Evolutionary conservation across 2,113 vertebrate species (phyloP).

Genomic region (Sylvietta virens): DNA sequence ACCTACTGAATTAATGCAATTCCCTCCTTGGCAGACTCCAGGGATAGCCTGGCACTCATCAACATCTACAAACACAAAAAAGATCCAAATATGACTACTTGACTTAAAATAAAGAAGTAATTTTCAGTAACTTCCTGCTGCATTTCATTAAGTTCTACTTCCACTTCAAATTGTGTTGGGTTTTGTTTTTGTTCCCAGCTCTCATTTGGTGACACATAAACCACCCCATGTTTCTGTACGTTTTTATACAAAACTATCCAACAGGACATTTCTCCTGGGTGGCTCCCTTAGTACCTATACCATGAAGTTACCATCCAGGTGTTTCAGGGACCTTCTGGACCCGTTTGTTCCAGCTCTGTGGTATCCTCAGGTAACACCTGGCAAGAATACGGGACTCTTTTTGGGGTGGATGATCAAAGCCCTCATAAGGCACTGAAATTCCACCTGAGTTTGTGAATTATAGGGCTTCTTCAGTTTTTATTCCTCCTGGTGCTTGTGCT

Average conservation of each 20-base stretch:
- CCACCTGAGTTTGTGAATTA: not conserved
- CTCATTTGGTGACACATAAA: not conserved
- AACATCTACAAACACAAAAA: conserved; percentile 66
- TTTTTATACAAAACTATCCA: not conserved
- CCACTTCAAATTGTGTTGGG: no score
- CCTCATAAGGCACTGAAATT: not conserved
- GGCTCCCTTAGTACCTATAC: not conserved
- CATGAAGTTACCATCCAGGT: not conserved
- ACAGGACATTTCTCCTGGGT: not conserved
- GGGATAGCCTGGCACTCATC: conserved; percentile 80
- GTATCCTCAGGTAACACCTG: not conserved
- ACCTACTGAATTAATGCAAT: conserved; percentile 77
- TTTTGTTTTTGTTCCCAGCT: not conserved
- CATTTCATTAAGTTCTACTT: not conserved
- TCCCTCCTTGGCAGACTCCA: conserved; percentile 77
- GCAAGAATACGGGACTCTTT: not conserved
- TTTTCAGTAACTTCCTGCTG: not conserved
- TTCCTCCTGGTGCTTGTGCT: not conserved
- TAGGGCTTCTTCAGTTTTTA: not conserved
- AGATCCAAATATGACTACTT: not conserved
- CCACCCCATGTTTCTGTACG: not conserved
- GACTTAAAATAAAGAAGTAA: not conserved
- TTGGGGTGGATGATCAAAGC: not conserved
- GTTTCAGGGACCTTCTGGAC: not conserved
- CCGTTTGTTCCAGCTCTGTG: not conserved